Evolutionary conservation across 2,113 vertebrate species (phyloP), one percentile per base, ranked within the genome.

Genomic region (Picathartes gymnocephalus): DNA sequence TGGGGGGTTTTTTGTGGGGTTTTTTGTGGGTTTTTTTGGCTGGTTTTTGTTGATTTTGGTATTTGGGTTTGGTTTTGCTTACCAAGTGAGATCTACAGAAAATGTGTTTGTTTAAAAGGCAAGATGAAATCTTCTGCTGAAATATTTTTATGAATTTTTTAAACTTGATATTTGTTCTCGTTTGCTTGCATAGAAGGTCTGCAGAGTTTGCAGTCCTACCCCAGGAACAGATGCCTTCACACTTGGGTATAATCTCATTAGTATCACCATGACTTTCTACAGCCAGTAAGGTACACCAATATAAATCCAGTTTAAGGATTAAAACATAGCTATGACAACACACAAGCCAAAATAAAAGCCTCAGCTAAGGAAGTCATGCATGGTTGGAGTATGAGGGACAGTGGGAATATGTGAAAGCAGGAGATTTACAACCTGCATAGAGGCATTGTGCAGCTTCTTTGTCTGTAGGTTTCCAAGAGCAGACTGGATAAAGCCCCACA

Each of bases 301-400:
- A 40, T 62, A 88, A 79, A 93, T 88, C 74, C 54, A 42, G 11
- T 86, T 88, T 51, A 74, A 23, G 48, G 53, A 76, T 79, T 86
- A 61, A 86, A 65, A 39, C 31, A 47, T 17, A 78, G 22, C 8
- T 90, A 25, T 77, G 62, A 54, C 45, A 88, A 21, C 28, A 50
- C 28, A 69, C 20, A 80, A 88, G 61, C n/a, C 22, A 16, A 58
- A 64, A 48, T 48, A 86, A 82, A 80, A 86, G 27, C 54, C 54
- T 65, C 61, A 57, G 31, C 39, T 70, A 31, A 61, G 50, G 82
- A 72, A 60, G 23, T 35, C 48, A 11, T 76, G 44, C 10, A 2
- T 69, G 69, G 13, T 28, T 50, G 35, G 24, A 79, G 15, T 20
- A 56, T 62, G 65, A 78, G 27, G 66, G 42, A 13, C 42, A 74